Percentiles rank a stretch among this genome's conserved stretches.
Evolutionary conservation across 2,113 vertebrate genomes (phyloP).

Genomic region (Neofelis nebulosa): DNA sequence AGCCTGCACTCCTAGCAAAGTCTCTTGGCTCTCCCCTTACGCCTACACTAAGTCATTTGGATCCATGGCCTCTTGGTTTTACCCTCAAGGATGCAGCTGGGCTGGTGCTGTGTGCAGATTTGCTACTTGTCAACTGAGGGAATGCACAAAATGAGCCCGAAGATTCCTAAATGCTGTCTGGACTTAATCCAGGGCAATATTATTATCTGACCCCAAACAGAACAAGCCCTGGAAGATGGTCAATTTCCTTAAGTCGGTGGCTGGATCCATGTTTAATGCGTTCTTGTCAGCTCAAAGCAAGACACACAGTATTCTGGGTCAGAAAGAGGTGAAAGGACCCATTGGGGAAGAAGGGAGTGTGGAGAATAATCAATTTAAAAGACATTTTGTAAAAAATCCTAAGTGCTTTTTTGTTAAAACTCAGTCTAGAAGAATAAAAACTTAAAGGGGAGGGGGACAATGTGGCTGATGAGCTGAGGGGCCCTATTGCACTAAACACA

Average conservation of each 20-base stretch:
- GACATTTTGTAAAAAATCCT: neutral
- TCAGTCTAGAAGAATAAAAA: constrained; percentile 42
- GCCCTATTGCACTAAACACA: neutral
- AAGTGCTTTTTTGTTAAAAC: constrained; percentile 60
- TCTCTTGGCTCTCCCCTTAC: neutral
- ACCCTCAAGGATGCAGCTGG: neutral
- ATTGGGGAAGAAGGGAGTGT: too few species aligned
- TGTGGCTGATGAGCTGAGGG: constrained; percentile 19
- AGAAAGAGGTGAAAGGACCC: constrained; percentile 28
- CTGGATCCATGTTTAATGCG: constrained; percentile 60
- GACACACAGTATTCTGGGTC: constrained; percentile 64
- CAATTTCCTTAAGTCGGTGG: constrained; percentile 64
- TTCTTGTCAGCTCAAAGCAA: constrained; percentile 65
- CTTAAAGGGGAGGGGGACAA: neutral
- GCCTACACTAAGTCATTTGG: neutral
- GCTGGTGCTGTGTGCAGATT: neutral
- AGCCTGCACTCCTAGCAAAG: neutral
- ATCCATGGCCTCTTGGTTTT: neutral
- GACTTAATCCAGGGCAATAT: constrained; percentile 72
- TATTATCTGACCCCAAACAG: constrained; percentile 73
- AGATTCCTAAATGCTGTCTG: neutral
- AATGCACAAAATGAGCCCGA: neutral
- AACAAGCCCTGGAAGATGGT: constrained; percentile 72
- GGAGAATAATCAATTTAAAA: neutral
- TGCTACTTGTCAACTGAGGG: neutral